phyloP scores from a whole-genome alignment of 2,113 vertebrate species.

The Pteropus alecto region DNA sequence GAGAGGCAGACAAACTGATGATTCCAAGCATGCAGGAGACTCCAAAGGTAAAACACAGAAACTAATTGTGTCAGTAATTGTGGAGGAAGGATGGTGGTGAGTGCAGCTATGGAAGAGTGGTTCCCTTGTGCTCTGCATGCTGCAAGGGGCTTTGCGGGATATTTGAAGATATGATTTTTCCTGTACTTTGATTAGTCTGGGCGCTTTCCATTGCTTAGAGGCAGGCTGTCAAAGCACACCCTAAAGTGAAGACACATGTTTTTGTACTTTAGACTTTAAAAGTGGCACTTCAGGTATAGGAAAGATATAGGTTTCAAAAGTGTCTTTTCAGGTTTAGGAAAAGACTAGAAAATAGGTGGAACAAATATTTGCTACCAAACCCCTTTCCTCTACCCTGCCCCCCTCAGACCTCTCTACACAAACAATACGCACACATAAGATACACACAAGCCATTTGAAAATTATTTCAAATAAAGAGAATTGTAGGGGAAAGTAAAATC shows the following conservation, averaged over 20 bases:
- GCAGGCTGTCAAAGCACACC: not conserved
- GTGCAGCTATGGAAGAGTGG: not conserved
- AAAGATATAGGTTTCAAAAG: not conserved
- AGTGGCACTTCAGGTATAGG: not conserved
- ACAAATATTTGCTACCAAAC: not conserved
- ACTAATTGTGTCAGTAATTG: not conserved
- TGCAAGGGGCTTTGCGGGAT: not conserved
- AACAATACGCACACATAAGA: not conserved
- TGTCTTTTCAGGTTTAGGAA: not conserved
- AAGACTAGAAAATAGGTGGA: not conserved
- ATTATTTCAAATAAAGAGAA: not conserved
- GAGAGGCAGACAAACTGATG: not conserved
- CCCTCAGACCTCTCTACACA: accelerated
- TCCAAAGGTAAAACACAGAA: conserved; percentile 1
- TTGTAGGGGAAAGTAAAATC: not conserved
- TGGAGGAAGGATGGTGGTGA: accelerated
- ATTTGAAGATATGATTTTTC: not conserved
- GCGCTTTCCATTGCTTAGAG: not conserved
- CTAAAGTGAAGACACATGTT: not conserved
- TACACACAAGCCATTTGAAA: not conserved
- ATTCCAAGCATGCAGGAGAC: not conserved
- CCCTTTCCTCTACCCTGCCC: not conserved
- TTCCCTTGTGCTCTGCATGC: not conserved
- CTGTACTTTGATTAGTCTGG: not conserved
- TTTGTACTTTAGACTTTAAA: not conserved